Base-by-base conservation (phyloP, 2,888 invertebrate genomes). In the Monochamus alternatus region DNA sequence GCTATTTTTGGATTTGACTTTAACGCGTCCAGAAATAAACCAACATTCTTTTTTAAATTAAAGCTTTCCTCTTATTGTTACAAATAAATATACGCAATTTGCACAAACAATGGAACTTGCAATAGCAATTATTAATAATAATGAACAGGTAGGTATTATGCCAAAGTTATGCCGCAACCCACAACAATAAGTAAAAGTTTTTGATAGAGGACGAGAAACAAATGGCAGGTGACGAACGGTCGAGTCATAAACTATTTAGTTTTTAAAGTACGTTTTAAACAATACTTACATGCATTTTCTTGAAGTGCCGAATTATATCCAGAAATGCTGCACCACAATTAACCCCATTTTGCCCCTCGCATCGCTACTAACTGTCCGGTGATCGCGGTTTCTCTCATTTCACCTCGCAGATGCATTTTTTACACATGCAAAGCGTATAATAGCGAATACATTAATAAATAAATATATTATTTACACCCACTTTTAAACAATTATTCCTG, bases 401-500 rank as follows among this genome's bases (percentile, higher is more conserved):
- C 76, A 69, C 70, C 76, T 75, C 55, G 74, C 75, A 62, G 73
- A 75, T 78, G 78, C 76, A 78, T 75, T 76, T 78, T 79, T 73
- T 66, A 62, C 47, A 75, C 75, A 73, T 77, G 74, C 72, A 75
- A 75, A 76, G 65, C 73, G 63, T 73, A 77, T 68, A 77, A 78
- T 75, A 78, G 51, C 76, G 80, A 80, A 81, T 81, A 81, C 75
- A 81, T 81, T 80, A 80, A 80, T 80, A 77, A 76, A 80, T 81
- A 81, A 81, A 81, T 80, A 80, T 77, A 80, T 55, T n/a, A 77
- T 79, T 78, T 77, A 78, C 81, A 80, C 81, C 81, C 79, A 80
- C 79, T 78, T 74, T 78, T 65, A 70, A 74, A 75, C 69, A 78
- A 75, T 76, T 78, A 78, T 76, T 76, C 76, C 74, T 78, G 76